Percentiles rank a stretch among this genome's conserved stretches.
phyloP scores from a whole-genome alignment of 2,888 invertebrate genomes.

The Clitarchus hookeri region DNA sequence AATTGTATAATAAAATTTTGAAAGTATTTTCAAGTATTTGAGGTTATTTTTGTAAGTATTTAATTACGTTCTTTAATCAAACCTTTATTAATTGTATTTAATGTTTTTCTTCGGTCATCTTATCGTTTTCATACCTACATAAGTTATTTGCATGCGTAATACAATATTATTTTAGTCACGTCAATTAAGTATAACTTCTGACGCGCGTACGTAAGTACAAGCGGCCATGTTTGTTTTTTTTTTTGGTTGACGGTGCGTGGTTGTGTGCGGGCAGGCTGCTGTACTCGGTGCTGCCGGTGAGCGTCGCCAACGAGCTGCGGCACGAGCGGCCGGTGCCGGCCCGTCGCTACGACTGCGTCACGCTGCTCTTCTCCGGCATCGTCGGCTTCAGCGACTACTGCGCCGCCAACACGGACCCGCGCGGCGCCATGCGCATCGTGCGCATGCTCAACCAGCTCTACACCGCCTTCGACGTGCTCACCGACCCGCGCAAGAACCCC shows the following conservation, averaged over 20 bases:
- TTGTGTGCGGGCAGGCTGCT: conserved; percentile 71
- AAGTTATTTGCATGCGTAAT: no score
- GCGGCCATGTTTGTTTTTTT: conserved; percentile 20
- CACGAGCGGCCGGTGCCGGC: conserved; percentile 92
- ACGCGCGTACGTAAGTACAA: no score
- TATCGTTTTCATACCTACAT: no score
- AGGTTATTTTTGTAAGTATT: no score
- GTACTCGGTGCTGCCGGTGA: conserved; percentile 91
- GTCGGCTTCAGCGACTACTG: conserved; percentile 92
- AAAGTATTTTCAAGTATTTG: no score
- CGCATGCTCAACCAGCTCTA: conserved; percentile 91
- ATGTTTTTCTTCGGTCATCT: no score
- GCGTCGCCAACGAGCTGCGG: conserved; percentile 92
- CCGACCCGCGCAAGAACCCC: conserved; percentile 89
- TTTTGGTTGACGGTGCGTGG: background rate
- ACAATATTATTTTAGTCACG: no score
- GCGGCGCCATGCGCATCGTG: conserved; percentile 95
- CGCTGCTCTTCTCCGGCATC: conserved; percentile 91
- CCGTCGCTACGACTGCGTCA: conserved; percentile 85
- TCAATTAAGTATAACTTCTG: no score
- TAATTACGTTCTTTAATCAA: no score
- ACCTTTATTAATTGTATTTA: no score
- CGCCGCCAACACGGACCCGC: conserved; percentile 85
- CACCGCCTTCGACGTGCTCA: conserved; percentile 90
- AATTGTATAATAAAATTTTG: no score